A percentile compares a stretch with the other conserved stretches of the same genome.
phyloP scores from a whole-genome alignment of 2,113 vertebrate genomes.

The Sprattus sprattus region DNA sequence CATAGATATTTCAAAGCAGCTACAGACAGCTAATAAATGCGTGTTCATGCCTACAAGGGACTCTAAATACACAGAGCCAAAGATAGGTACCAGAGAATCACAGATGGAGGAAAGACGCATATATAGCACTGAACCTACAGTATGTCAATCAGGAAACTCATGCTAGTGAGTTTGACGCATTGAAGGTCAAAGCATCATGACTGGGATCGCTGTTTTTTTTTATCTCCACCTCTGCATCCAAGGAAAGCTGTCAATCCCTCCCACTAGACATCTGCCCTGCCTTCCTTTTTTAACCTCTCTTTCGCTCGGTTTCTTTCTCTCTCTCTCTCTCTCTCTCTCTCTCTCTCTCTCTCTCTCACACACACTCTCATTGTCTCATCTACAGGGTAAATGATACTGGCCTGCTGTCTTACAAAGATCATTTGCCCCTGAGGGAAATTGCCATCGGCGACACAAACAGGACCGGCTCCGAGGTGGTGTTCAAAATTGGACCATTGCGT shows the following conservation, averaged over 20 bases:
- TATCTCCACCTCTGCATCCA: not conserved
- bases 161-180: no score
- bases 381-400: constrained; percentile 90
- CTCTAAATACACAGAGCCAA: not conserved
- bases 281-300: not conserved
- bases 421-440: constrained; percentile 94
- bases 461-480: constrained; percentile 87
- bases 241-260: not conserved
- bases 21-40: not conserved
- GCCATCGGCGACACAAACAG: constrained; percentile 92
- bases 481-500: constrained; percentile 89
- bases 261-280: not conserved
- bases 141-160: no score
- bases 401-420: constrained; percentile 92
- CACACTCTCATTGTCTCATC: not conserved
- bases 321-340: constrained; percentile 20
- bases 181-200: not conserved
- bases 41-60: not conserved
- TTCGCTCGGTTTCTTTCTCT: constrained; percentile 20
- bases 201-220: not conserved
- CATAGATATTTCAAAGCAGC: not conserved
- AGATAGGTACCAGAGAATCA: not conserved
- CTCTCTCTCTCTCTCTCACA: constrained; percentile 44
- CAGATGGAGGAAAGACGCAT: not conserved
- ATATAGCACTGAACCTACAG: not conserved